Evolutionary conservation across 2,113 vertebrate genomes (phyloP), one percentile per base, ranked within the genome.

Genomic region (Gobius niger): DNA sequence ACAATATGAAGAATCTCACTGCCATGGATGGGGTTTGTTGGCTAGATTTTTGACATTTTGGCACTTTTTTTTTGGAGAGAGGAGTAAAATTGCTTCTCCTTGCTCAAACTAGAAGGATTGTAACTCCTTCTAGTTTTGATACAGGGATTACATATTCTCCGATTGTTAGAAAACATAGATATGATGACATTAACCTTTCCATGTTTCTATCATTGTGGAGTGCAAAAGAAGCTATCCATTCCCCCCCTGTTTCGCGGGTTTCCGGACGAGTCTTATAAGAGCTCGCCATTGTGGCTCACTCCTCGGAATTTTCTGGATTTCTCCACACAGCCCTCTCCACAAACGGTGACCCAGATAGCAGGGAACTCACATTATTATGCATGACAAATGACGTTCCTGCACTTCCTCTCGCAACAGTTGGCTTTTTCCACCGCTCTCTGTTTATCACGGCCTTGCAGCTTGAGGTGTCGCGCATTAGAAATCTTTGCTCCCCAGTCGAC

Each of bases 391-490:
- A 85, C 63, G 73, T 51, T 66, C 67, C 71, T 12, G 60, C 70
- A 57, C 60, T 72, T 54, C 54, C 24, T 59, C 63, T 49, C 56
- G 68, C 74, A 78, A 85, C 81, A 81, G 64, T 77, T 68, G 69
- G 65, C 71, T 76, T 81, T 57, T 76, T 66, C 63, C 68, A 14
- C 61, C 73, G 63, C 72, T 70, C 60, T 65, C 73, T 77, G 80
- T 88, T 89, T 86, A 88, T 88, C 87, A 84, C 73, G 63, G 78
- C 74, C 78, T 81, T 74, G 71, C 85, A 84, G 84, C 70, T 84
- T 76, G 77, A 85, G 76, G 80, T 77, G 80, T 80, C 72, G 70
- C 71, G 78, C 70, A 83, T 79, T 78, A 75, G 68, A 85, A 83
- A 81, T 85, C 80, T 81, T 81, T 89, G 79, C 80, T 84, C 69